A percentile compares a stretch with the other conserved stretches of the same genome.
These are phyloP conservation scores for Magallana angulata DNA, from an alignment of 1,140 invertebrate genomes.

Conservation along the genomic window DNA sequence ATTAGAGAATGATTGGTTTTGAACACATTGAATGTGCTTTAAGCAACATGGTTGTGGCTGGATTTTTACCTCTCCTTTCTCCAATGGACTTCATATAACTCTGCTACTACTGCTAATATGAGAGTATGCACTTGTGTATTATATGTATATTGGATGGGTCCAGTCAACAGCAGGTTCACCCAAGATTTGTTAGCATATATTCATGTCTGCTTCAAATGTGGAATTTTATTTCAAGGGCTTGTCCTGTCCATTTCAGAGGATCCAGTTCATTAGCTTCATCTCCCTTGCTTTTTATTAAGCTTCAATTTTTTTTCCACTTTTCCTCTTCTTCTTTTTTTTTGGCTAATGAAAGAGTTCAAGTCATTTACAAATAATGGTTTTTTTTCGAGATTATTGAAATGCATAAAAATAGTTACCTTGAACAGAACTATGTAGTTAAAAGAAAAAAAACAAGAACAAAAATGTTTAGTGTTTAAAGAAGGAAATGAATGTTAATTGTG, in stretches of 20 bases:
- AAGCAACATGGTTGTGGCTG: conserved; percentile 31
- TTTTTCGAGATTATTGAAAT: too few relatives aligned
- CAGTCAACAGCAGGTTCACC: not conserved
- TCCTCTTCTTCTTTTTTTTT: not conserved
- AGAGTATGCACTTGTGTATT: conserved; percentile 2
- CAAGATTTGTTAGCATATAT: conserved; percentile 6
- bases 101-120: conserved; percentile 6
- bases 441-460: too few relatives aligned
- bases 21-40: conserved; percentile 19
- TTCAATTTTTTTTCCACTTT: not conserved
- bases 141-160: not conserved
- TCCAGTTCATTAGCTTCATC: not conserved
- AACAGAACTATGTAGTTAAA: too few relatives aligned
- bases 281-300: not conserved
- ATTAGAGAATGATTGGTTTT: conserved; percentile 28
- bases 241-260: not conserved
- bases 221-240: conserved; percentile 7
- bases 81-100: conserved; percentile 6
- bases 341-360: too few relatives aligned
- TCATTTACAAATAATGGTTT: too few relatives aligned
- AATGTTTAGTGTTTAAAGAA: not conserved
- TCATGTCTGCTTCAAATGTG: not conserved
- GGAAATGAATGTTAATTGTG: not conserved
- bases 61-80: not conserved
- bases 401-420: too few relatives aligned